Conservation (phyloP, 2,888 invertebrate genomes). For the Bembecia ichneumoniformis region DNA sequence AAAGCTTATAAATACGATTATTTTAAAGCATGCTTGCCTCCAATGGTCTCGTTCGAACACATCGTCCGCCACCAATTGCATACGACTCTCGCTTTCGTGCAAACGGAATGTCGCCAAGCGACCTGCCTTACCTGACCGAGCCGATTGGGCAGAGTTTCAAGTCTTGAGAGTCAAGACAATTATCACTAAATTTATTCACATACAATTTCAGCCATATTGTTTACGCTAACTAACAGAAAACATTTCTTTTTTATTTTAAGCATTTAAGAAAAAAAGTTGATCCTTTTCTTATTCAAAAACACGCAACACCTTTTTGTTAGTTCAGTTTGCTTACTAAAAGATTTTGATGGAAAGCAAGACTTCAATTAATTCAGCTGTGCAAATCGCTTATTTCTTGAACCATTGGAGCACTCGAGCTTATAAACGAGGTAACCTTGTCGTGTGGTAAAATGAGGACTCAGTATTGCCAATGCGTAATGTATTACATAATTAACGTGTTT, state of each 20-base stretch:
- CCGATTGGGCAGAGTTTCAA: constrained; percentile 8
- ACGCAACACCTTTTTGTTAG: too few species aligned
- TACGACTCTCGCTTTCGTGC: constrained; percentile 47
- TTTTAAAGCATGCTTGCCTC: too few species aligned
- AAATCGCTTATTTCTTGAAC: not conserved
- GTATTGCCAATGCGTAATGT: constrained; percentile 3
- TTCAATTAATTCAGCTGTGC: not conserved
- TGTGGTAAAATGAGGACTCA: constrained; percentile 2
- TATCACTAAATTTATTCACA: too few species aligned
- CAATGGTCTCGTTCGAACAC: not conserved
- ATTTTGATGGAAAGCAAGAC: not conserved
- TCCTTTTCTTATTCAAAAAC: too few species aligned
- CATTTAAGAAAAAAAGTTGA: too few species aligned
- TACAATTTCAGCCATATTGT: too few species aligned
- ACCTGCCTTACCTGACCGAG: constrained; percentile 25
- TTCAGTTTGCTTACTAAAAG: not conserved
- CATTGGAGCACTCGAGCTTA: not conserved
- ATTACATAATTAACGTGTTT: not conserved
- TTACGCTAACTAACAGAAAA: too few species aligned
- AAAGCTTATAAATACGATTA: too few species aligned
- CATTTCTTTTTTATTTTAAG: too few species aligned
- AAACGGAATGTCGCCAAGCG: constrained; percentile 39
- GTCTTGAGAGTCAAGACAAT: not conserved
- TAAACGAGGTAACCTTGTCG: constrained; percentile 7
- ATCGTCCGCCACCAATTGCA: not conserved